Conservation (phyloP, 2,797 vertebrate genomes). For the Enteromius anoplus region DNA sequence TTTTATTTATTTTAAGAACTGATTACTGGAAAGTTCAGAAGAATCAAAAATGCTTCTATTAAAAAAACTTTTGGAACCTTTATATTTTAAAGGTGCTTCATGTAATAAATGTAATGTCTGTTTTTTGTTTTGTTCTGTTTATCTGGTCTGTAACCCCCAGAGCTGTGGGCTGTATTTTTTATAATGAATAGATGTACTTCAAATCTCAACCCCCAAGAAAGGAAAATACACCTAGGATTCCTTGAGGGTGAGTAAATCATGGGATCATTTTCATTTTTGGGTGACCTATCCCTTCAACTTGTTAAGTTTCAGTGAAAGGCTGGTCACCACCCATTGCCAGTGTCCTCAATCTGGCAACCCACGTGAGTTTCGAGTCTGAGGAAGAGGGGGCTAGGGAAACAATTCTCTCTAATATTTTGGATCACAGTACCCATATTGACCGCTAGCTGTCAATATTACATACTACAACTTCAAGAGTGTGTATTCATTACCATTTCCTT, state of each 20-base stretch:
- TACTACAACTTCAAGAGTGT: not conserved
- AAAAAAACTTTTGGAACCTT: not conserved
- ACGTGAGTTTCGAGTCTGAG: not conserved
- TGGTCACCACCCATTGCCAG: not conserved
- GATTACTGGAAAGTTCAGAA: too few relatives aligned
- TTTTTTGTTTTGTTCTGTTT: too few relatives aligned
- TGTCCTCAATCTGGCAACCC: not conserved
- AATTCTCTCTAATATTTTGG: not conserved
- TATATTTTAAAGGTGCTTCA: not conserved
- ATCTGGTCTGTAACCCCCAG: too few relatives aligned
- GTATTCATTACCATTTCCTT: slow-evolving; percentile 6
- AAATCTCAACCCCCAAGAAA: too few relatives aligned
- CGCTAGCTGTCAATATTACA: not conserved
- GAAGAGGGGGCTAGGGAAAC: not conserved
- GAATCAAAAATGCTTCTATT: not conserved
- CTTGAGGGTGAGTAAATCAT: not conserved
- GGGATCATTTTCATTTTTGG: not conserved
- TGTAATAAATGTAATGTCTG: not conserved
- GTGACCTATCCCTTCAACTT: not conserved
- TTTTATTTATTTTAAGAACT: too few relatives aligned
- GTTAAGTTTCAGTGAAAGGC: too few relatives aligned
- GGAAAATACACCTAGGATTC: too few relatives aligned
- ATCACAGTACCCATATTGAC: not conserved
- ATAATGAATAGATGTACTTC: too few relatives aligned
- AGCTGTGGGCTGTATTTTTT: too few relatives aligned